Base-by-base conservation (phyloP, 2,113 vertebrate genomes). In the Bettongia penicillata region DNA sequence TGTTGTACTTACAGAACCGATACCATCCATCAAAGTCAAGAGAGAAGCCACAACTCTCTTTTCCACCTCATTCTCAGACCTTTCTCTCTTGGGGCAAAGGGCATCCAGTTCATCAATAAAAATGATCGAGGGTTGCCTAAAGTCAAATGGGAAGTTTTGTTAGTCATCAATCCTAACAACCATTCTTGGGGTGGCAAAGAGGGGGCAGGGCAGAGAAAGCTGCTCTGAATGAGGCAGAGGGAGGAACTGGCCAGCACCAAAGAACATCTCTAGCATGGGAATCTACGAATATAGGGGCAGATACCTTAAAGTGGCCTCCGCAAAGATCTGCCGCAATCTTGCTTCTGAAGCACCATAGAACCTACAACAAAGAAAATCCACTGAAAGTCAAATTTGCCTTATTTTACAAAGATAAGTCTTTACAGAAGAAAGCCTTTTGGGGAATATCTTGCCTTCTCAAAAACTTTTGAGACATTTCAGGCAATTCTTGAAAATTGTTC, bases 71-170 rank as follows among this genome's bases (percentile, higher is more conserved):
- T 99, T 99, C 98, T 99, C 99, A 31, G 99, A 98, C 0, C 99
- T 99, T 95, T 99, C 99, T 98, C 99, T 98, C 98, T 99, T 99
- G 0, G 99, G 99, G 94, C 99, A 99, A 95, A 99, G 98, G 0
- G 99, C 99, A 90, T 99, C 99, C 95, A 99, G 97, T 96, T 99
- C 99, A 93, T 99, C 99, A 50, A 99, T 99, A 96, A 99, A 99
- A 98, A 99, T 99, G 95, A 99, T 99, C 1, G 99, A 99, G 2
- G 99, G 99, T 1, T 95, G 96, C 93, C 99, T 99, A 97, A 49
- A 94, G 94, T 90, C 51, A 90, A 50, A 5, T 14, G 53, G 68
- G 28, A 68, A 14, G 12, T 19, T 37, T 68, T 37, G 31, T 68
- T 14, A 68, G 12, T 37, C 61, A 37, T 37, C 12, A 28, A 61